phyloP scores from a whole-genome alignment of 2,113 vertebrate species.

The Microcebus griseorufus region DNA sequence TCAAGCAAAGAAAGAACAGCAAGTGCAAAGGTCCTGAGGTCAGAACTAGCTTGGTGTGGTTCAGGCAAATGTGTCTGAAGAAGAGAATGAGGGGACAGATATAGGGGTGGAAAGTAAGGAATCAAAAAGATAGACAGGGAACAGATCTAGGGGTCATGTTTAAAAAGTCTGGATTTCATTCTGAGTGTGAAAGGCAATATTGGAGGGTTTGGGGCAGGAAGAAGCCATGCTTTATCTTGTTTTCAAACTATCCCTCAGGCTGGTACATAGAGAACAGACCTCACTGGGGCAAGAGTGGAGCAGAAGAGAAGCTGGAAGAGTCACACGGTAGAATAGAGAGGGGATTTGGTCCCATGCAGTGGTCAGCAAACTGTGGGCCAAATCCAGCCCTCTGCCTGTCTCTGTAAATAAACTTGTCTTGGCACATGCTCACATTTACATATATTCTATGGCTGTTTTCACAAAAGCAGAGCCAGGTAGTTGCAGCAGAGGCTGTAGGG shows the following conservation, averaged over 20 bases:
- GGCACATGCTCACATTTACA: not conserved
- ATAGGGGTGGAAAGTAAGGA: rapidly evolving
- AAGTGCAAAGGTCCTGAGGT: slow-evolving; percentile 6
- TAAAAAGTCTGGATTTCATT: not conserved
- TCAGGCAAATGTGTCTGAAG: not conserved
- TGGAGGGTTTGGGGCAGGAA: not conserved
- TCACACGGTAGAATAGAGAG: not conserved
- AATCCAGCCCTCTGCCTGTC: not conserved
- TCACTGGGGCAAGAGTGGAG: not conserved
- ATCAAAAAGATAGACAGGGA: not conserved
- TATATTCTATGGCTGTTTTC: not conserved
- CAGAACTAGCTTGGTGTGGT: not conserved
- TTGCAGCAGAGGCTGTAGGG: rapidly evolving
- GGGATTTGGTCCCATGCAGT: too few relatives aligned
- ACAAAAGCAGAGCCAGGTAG: not conserved
- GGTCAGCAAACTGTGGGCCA: not conserved
- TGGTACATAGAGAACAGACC: not conserved
- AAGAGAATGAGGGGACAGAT: not conserved
- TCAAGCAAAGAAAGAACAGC: not conserved
- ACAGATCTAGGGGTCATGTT: not conserved
- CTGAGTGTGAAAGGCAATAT: not conserved
- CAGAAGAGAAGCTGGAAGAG: not conserved
- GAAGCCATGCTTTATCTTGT: not conserved
- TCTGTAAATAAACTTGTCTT: not conserved
- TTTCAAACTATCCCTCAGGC: not conserved